Conservation (phyloP, 2,888 invertebrate genomes). For the Iselma pallidipennis region DNA sequence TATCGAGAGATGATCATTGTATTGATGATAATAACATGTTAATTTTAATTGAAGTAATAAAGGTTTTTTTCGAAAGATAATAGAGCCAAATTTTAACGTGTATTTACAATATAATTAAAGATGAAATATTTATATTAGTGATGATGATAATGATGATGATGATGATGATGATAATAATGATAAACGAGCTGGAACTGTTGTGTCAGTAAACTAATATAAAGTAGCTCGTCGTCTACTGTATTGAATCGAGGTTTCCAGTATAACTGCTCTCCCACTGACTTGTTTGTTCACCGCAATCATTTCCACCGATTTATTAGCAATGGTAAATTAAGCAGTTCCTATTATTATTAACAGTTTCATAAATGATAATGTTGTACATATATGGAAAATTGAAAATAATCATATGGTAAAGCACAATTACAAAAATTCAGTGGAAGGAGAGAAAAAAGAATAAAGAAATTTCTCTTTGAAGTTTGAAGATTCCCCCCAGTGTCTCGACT, state of each 20-base stretch:
- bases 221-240: slow-evolving; percentile 18
- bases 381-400: too few species aligned
- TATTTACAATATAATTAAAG: slow-evolving; percentile 18
- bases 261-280: slow-evolving; percentile 29
- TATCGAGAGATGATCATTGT: too few species aligned
- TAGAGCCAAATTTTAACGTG: too few species aligned
- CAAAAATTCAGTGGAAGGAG: too few species aligned
- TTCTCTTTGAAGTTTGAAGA: too few species aligned
- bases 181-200: slow-evolving; percentile 21
- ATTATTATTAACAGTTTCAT: slow-evolving; percentile 10
- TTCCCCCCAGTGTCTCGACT: too few species aligned
- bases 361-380: too few species aligned
- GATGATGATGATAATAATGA: neutral
- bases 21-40: too few species aligned
- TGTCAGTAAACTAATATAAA: slow-evolving; percentile 32
- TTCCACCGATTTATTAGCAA: slow-evolving; percentile 19
- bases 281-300: slow-evolving; percentile 25
- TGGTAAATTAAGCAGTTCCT: slow-evolving; percentile 3
- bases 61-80: too few species aligned
- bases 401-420: too few species aligned
- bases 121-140: slow-evolving; percentile 28
- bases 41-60: too few species aligned
- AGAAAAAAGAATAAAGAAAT: too few species aligned
- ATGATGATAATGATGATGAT: slow-evolving; percentile 21
- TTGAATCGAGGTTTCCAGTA: slow-evolving; percentile 30